Base-by-base conservation (phyloP, 92 coral and sea anemone species). In the Epizoanthus ramosus region DNA sequence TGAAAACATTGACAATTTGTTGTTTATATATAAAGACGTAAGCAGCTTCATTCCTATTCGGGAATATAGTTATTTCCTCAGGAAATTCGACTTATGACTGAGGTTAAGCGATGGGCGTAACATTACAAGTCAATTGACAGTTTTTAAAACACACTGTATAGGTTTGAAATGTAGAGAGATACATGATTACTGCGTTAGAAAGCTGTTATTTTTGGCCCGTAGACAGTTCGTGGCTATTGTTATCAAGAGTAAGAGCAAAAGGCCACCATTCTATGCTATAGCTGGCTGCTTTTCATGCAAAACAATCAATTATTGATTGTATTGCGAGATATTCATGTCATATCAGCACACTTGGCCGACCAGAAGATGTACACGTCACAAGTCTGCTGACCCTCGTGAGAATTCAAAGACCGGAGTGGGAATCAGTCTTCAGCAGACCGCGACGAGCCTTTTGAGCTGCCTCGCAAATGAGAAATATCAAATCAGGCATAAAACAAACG, bases 231-330 rank as follows among this genome's bases (percentile, higher is more conserved):
- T 41, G 16, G 56, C 39, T 63, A 12, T 14, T 60, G 59, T 69
- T 77, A 23, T 77, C 58, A 77, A 37, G 60, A 59, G 58, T 60
- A 77, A 57, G 71, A 77, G 31, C n/a, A 61, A 77, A 76, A 61
- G 71, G 37, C 71, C 56, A 33, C 53, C 15, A 18, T 37, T 16
- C 5, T 13, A 15, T 77, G 54, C 59, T 65, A 43, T 57, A 77
- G 82, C 52, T 41, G 82, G 82, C 82, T 77, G 82, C 82, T 61
- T 77, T 77, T 77, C 39, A 77, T 77, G 39, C 70, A 77, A 77
- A 77, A 61, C 59, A 77, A 69, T 14, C 35, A 69, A 61, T 60
- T 77, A 77, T 77, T 70, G 82, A 77, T 77, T 77, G 82, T 56
- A 21, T 77, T 15, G 68, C 71, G 50, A 77, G 69, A 12, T 31